Evolutionary conservation across 2,888 invertebrate genomes (phyloP), one percentile per base, ranked within the genome.

Genomic region (Drosophila flavopinicola): DNA sequence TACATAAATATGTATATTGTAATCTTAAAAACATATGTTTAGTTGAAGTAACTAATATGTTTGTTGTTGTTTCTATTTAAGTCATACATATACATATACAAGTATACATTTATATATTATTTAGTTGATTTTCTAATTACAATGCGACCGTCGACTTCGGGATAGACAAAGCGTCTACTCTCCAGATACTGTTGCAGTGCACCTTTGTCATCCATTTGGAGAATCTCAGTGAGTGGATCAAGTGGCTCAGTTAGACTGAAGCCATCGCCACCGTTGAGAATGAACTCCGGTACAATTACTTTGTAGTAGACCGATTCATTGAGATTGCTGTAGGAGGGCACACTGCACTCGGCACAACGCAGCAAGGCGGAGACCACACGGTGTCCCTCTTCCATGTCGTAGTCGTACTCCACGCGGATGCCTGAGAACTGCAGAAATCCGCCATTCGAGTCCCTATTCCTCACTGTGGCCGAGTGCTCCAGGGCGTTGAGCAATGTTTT

Each of bases 401-500:
- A 91, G 90, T 98, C 94, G 80, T 95, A 97, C 2, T 92, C 91
- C 0, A 97, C 94, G 75, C 92, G 93, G 9, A 95, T 72, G 1
- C 97, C 97, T 6, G 98, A 96, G 64, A 95, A 92, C 92, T 98
- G 98, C 7, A 97, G 91, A 87, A 97, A 98, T 69, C 94, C 94
- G 0, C 97, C 97, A 20, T 92, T 93, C 0, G 93, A 91, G 23
- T 93, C 92, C 0, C 90, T 87, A 53, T 92, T 92, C 68, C 85
- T 74, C 3, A 88, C 83, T 0, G 89, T 86, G 0, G 96, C 95
- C 0, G 95, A 92, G 88, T 93, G 93, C 87, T 97, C 96, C 11
- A 97, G 90, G 80, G 94, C 93, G 44, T 93, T 91, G 57, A 92
- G 88, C 6, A 98, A 88, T 30, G 92, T 91, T 47, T 92, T 91